phyloP scores from a whole-genome alignment of 2,797 vertebrate genomes.

The Fistularia commersonii region DNA sequence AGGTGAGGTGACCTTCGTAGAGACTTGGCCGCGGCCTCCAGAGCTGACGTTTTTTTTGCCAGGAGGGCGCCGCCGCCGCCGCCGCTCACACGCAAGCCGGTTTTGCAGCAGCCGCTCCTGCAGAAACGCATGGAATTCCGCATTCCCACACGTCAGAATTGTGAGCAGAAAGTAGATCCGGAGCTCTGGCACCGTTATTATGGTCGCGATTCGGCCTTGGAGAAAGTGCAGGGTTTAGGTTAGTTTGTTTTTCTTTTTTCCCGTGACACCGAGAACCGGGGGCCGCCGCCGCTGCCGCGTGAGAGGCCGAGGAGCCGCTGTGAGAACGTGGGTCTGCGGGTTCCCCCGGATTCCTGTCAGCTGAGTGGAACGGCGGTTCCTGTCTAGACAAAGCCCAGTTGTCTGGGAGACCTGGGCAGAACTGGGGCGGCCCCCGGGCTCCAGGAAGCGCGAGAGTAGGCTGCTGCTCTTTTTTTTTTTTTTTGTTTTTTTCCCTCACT shows the following conservation, averaged over 20 bases:
- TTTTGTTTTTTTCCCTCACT: constrained; percentile 25
- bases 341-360: constrained; percentile 67
- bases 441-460: constrained; percentile 56
- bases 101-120: no score
- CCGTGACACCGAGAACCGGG: constrained; percentile 43
- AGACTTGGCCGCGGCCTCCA: constrained; percentile 1
- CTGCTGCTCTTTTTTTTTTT: constrained; percentile 26
- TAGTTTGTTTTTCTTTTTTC: no score
- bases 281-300: no score
- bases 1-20: constrained; percentile 41
- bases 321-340: constrained; percentile 57
- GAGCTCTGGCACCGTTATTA: no score
- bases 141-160: no score
- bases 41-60: constrained; percentile 2
- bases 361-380: constrained; percentile 65
- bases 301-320: constrained; percentile 56
- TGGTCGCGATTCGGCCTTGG: no score
- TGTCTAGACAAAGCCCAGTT: constrained; percentile 73
- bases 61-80: no score
- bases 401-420: constrained; percentile 59
- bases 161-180: no score
- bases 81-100: no score
- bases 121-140: no score
- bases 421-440: constrained; percentile 54
- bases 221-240: no score